Evolutionary conservation across 92 coral and sea anemone species (phyloP), one percentile per base, ranked within the genome.

Genomic region (Siderastrea radians): DNA sequence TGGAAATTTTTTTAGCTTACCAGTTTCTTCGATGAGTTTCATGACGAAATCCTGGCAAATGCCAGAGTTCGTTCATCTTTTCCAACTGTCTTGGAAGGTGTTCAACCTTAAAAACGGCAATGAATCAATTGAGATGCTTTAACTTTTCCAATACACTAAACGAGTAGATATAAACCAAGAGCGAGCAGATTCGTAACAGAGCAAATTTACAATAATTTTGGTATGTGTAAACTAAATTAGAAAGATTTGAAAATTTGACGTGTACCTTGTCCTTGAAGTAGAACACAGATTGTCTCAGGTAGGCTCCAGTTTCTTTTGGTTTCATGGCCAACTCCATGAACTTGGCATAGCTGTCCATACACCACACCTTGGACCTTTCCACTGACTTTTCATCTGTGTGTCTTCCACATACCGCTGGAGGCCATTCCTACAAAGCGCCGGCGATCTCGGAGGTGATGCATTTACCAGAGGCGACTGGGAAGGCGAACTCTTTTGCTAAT

Each of bases 311-410:
- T 74, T 84, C 87, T 54, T 84, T 84, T 49, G 87, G 80, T 12
- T 84, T 84, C 87, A 84, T 84, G 72, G 87, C 87, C 73, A 84
- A 61, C 80, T 84, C 87, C 87, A 84, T 84, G 54, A 84, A 84
- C 80, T 84, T 84, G 17, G 50, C 87, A 84, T 84, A 84, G 52
- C 87, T 63, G 73, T 84, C 87, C 80, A 84, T 84, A 51, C 87
- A 73, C 87, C 87, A 84, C 15, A 74, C 87, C 80, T 84, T 84
- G 87, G 81, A 74, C 38, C 81, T 73, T 65, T 84, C 87, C 80
- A 84, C 73, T 44, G 87, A 84, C 87, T 73, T 73, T 55, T 73
- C 80, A 38, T 84, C 80, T 57, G 81, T 84, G 87, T 84, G 87
- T 26, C 87, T 73, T 74, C 87, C 87, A 48, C 87, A 84, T 17